phyloP scores from a whole-genome alignment of 2,888 invertebrate species.

The Noctuana brunneofusca region DNA sequence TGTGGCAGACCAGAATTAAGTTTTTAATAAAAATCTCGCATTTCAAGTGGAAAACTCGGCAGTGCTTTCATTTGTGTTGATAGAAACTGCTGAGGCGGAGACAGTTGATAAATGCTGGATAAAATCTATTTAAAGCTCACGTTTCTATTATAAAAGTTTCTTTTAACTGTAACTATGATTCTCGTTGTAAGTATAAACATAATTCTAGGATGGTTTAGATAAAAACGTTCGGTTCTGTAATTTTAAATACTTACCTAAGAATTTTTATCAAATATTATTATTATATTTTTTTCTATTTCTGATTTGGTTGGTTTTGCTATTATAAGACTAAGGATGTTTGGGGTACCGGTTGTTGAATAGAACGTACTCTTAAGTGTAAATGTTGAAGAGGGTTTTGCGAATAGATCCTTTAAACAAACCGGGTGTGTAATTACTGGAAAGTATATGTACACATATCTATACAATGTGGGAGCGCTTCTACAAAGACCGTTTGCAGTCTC shows the following conservation, averaged over 20 bases:
- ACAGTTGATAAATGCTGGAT: conserved; percentile 29
- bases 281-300: too few relatives aligned
- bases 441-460: background rate
- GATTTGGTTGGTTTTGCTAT: background rate
- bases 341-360: conserved; percentile 5
- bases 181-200: background rate
- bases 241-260: too few relatives aligned
- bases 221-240: too few relatives aligned
- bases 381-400: conserved; percentile 10
- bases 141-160: background rate
- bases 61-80: conserved; percentile 27
- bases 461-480: conserved; percentile 14
- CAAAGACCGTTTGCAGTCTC: conserved; percentile 27
- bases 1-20: conserved; percentile 11
- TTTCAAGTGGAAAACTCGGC: conserved; percentile 29
- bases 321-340: background rate
- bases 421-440: conserved; percentile 20
- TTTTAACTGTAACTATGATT: background rate
- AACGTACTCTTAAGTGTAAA: conserved; percentile 14
- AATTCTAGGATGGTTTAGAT: too few relatives aligned
- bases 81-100: conserved; percentile 16
- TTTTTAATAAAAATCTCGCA: conserved; percentile 21
- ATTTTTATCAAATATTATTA: too few relatives aligned
- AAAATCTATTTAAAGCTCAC: conserved; percentile 14
- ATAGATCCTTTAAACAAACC: conserved; percentile 24